phyloP scores from a whole-genome alignment of 2,113 vertebrate species.

The Carollia perspicillata region DNA sequence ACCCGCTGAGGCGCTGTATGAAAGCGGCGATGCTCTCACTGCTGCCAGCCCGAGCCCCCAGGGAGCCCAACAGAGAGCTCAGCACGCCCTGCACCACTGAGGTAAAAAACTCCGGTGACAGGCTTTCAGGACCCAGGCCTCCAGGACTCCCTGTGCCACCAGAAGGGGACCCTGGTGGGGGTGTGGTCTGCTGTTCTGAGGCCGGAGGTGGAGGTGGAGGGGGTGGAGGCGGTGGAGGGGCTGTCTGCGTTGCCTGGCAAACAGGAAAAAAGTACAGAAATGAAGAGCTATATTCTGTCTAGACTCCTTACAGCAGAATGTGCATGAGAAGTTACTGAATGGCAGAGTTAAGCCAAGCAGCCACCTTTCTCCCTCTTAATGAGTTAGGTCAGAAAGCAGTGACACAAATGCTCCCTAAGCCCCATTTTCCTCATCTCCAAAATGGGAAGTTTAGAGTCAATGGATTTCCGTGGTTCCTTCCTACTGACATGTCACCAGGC shows the following conservation, averaged over 20 bases:
- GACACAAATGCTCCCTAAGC: background rate
- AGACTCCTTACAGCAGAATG: background rate
- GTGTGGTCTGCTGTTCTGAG: slow-evolving; percentile 57
- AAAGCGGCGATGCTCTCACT: slow-evolving; percentile 94
- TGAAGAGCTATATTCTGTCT: background rate
- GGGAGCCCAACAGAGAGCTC: slow-evolving; percentile 91
- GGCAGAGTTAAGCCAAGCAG: background rate
- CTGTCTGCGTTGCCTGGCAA: slow-evolving; percentile 73
- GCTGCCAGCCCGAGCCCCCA: slow-evolving; percentile 89
- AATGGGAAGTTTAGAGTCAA: background rate
- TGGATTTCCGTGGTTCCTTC: background rate
- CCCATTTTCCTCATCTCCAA: background rate
- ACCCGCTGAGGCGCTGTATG: slow-evolving; percentile 92
- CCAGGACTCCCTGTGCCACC: slow-evolving; percentile 53
- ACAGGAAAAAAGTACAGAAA: background rate
- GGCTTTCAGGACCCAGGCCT: slow-evolving; percentile 78
- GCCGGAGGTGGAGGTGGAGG: slow-evolving; percentile 58
- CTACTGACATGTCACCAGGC: background rate
- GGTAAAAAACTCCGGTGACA: slow-evolving; percentile 91
- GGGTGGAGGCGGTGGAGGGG: slow-evolving; percentile 47
- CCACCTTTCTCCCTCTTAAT: background rate
- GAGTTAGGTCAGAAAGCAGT: background rate
- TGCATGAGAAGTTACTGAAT: accelerated
- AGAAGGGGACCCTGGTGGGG: slow-evolving; percentile 57
- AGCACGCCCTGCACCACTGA: slow-evolving; percentile 93